Percentiles rank a stretch among this genome's conserved stretches.
Conservation (phyloP, 2,888 invertebrate genomes). For the Rhodophaea formosa region DNA sequence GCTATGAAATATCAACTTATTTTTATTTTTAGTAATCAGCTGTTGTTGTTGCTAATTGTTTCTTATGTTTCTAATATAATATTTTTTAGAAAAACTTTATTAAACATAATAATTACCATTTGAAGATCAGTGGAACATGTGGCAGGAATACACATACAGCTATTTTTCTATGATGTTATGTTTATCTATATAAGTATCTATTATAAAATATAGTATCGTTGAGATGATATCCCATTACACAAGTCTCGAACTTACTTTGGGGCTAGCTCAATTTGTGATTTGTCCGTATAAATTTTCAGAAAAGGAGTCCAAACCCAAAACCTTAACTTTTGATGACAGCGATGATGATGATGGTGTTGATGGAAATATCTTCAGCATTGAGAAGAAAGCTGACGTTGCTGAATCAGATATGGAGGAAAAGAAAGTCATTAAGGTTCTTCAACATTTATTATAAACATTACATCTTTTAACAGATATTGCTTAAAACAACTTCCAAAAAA, state of each 20-base stretch:
- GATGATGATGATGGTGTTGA: conserved; percentile 62
- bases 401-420: conserved; percentile 26
- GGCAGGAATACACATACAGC: too few relatives aligned
- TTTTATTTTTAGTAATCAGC: background rate
- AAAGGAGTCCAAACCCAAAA: conserved; percentile 50
- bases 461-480: too few relatives aligned
- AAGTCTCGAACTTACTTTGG: too few relatives aligned
- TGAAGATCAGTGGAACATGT: too few relatives aligned
- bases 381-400: conserved; percentile 59
- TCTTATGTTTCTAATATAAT: background rate
- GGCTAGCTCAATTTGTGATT: too few relatives aligned
- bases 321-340: conserved; percentile 69
- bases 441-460: too few relatives aligned
- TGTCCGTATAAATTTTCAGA: conserved; percentile 52
- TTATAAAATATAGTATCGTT: too few relatives aligned
- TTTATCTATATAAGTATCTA: too few relatives aligned
- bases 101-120: too few relatives aligned
- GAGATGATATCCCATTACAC: too few relatives aligned
- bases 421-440: conserved; percentile 30
- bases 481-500: too few relatives aligned
- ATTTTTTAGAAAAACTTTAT: background rate
- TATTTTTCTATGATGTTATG: too few relatives aligned
- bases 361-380: conserved; percentile 68
- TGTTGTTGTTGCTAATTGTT: background rate
- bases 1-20: background rate